Base-by-base conservation (phyloP, 2,888 invertebrate genomes). In the Bombylius major region DNA sequence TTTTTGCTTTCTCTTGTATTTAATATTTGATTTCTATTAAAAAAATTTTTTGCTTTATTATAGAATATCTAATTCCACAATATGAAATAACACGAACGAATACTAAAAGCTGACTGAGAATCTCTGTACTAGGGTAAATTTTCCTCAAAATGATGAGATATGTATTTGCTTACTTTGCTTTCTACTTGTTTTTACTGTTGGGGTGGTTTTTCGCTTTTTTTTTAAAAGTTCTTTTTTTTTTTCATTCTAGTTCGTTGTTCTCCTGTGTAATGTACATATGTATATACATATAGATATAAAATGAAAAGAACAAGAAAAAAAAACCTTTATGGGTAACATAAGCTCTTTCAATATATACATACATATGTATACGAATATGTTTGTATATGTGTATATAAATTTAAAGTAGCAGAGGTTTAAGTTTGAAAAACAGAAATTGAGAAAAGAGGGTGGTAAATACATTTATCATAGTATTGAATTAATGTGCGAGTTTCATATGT, bases 81-180 rank as follows among this genome's bases (percentile, higher is more conserved):
- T 47, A 45, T 45, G 59, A 60, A 59, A 56, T 58, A 50, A 57
- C 70, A 70, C 71, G 72, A 70, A 69, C 70, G 72, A 69, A 70
- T 67, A 71, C 70, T 70, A 68, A 71, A 72, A 69, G 68, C 67
- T 68, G 69, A 73, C 73, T 73, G 71, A 73, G 70, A 66, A 61
- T 60, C 62, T 62, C 59, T 60, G 59, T 62, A 65, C 65, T 65
- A 65, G 65, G 65, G 66, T 64, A 62, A 65, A 63, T 63, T 61
- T 53, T 60, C 61, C 49, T 57, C 58, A 56, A 57, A 58, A 51
- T 47, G 12, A 42, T 11, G 11, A 42, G 5, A 42, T 11, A 42
- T 42, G 8, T 42, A 4, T 11, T 42, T 7, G 8, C 11, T 42
- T 42, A 11, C 39, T 42, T 42, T 42, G 4, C 12, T 42, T 7